phyloP scores from a whole-genome alignment of 2,797 vertebrate genomes.

The Leucoraja ocellata region DNA sequence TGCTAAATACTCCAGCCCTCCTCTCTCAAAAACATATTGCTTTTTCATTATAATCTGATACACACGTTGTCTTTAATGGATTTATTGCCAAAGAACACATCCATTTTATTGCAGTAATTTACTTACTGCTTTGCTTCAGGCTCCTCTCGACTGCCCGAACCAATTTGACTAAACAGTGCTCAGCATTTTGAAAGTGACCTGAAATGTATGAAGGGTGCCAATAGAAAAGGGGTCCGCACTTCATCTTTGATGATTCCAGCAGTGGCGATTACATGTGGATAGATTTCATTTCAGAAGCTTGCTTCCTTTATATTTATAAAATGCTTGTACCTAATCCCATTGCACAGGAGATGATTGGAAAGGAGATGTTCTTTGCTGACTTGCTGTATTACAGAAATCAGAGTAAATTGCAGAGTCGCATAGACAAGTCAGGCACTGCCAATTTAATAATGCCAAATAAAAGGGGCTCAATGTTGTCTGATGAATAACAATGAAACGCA shows the following conservation, averaged over 20 bases:
- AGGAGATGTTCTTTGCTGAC: constrained; percentile 7
- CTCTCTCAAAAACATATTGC: not conserved
- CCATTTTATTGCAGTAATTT: constrained; percentile 5
- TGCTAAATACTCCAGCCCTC: not conserved
- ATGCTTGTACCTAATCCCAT: not conserved
- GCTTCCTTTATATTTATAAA: constrained; percentile 10
- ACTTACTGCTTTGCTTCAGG: not conserved
- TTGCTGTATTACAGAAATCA: constrained; percentile 9
- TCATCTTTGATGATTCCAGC: constrained; percentile 2
- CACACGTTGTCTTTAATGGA: not conserved
- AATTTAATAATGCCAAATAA: constrained; percentile 33
- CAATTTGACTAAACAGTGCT: not conserved
- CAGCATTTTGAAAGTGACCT: constrained; percentile 2
- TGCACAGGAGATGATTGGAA: not conserved
- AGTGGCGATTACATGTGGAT: not conserved
- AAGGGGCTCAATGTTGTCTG: constrained; percentile 8
- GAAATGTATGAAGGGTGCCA: not conserved
- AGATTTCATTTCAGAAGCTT: not conserved
- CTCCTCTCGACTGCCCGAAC: not conserved
- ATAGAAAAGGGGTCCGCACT: not conserved
- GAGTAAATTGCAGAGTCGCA: not conserved
- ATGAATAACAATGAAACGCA: not conserved
- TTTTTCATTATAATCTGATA: constrained; percentile 25
- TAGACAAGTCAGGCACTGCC: constrained; percentile 22
- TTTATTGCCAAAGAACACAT: constrained; percentile 1